phyloP scores from a whole-genome alignment of 1,140 invertebrate species.

The Thaumatotibia leucotreta region DNA sequence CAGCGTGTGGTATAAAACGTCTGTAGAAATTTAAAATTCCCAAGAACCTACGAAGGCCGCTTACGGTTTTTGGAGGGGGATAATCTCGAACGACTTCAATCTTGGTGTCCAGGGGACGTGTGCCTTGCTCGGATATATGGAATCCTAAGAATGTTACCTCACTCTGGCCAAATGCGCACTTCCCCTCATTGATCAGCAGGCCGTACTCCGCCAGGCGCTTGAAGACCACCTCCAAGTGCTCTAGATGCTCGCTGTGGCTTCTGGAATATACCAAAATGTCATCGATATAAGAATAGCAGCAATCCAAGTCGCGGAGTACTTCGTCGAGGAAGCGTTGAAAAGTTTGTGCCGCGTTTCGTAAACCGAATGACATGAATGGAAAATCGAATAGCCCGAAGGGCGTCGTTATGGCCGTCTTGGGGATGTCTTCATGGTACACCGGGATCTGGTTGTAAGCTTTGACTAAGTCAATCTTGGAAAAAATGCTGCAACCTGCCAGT shows the following conservation, averaged over 20 bases:
- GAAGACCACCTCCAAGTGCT: slow-evolving; percentile 38
- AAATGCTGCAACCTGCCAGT: slow-evolving; percentile 17
- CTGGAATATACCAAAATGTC: slow-evolving; percentile 70
- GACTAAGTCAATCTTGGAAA: slow-evolving; percentile 16
- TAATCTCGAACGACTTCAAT: too few relatives aligned
- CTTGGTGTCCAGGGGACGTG: too few relatives aligned
- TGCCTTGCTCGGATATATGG: too few relatives aligned
- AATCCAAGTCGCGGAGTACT: too few relatives aligned
- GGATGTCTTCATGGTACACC: slow-evolving; percentile 41
- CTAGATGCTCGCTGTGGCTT: slow-evolving; percentile 35
- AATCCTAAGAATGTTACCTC: too few relatives aligned
- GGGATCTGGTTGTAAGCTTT: slow-evolving; percentile 50
- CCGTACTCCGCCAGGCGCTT: slow-evolving; percentile 32
- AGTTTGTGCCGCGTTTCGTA: slow-evolving; percentile 25
- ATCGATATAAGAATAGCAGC: too few relatives aligned
- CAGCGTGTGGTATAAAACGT: slow-evolving; percentile 34
- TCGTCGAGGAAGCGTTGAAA: slow-evolving; percentile 65
- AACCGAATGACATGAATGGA: slow-evolving; percentile 41
- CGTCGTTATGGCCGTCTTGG: slow-evolving; percentile 54
- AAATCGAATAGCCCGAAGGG: slow-evolving; percentile 46
- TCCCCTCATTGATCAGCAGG: too few relatives aligned
- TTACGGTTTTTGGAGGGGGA: slow-evolving; percentile 41
- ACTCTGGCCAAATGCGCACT: too few relatives aligned
- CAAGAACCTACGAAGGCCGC: slow-evolving; percentile 54
- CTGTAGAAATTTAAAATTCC: slow-evolving; percentile 65